Percentiles rank a stretch among this genome's conserved stretches.
These are phyloP conservation scores for Pediacus dermestoides DNA, from an alignment of 2,888 invertebrate species.

Conservation along the genomic window DNA sequence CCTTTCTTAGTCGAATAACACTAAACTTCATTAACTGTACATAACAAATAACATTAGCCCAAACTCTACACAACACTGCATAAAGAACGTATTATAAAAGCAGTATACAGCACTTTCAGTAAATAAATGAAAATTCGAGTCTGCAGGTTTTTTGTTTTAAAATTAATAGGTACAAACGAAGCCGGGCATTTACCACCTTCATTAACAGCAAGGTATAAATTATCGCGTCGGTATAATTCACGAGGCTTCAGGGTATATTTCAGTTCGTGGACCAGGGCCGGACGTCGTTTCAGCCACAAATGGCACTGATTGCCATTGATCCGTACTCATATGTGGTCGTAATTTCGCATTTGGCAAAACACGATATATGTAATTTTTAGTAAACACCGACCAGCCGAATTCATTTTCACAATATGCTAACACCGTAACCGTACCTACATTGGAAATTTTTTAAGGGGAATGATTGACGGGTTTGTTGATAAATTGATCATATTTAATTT, in stretches of 20 bases:
- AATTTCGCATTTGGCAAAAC: too few relatives aligned
- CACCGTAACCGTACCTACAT: too few relatives aligned
- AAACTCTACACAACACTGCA: too few relatives aligned
- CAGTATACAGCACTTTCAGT: too few relatives aligned
- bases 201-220: conserved; percentile 46
- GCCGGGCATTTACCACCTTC: conserved; percentile 46
- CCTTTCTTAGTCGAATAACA: too few relatives aligned
- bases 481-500: conserved; percentile 27
- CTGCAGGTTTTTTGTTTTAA: conserved; percentile 31
- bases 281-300: conserved; percentile 34
- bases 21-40: too few relatives aligned
- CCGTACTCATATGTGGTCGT: conserved; percentile 24
- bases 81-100: too few relatives aligned
- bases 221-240: conserved; percentile 46
- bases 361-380: conserved; percentile 15
- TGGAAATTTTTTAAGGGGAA: too few relatives aligned
- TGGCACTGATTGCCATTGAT: conserved; percentile 38
- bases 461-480: too few relatives aligned
- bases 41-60: too few relatives aligned
- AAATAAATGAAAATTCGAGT: conserved; percentile 13
- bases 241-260: conserved; percentile 44
- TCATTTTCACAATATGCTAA: too few relatives aligned
- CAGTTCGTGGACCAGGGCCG: conserved; percentile 35
- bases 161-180: conserved; percentile 42
- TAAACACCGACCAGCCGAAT: conserved; percentile 7